Evolutionary conservation across 2,888 invertebrate species (phyloP).

Genomic region (Tiphia femorata): DNA sequence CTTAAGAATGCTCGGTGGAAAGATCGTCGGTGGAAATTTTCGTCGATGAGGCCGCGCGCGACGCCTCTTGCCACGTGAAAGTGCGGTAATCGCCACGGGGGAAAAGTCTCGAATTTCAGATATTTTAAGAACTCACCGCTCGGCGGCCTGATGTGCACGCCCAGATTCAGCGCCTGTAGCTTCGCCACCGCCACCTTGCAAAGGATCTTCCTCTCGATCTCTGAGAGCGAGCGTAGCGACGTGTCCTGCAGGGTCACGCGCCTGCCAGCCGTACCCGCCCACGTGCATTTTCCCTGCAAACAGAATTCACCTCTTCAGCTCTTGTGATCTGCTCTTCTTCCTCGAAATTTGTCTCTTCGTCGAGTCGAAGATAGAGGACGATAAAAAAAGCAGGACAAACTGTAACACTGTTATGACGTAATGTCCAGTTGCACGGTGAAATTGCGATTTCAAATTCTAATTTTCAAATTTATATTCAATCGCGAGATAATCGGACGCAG

Average conservation of each 20-base stretch:
- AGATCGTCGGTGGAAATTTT: no score
- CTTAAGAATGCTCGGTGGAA: neutral
- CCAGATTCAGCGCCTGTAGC: conserved; percentile 87
- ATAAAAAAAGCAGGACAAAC: no score
- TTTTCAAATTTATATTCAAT: no score
- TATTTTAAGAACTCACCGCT: conserved; percentile 74
- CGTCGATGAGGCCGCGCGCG: no score
- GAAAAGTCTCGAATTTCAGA: conserved; percentile 1
- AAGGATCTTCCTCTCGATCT: conserved; percentile 83
- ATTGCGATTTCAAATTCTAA: no score
- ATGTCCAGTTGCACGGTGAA: no score
- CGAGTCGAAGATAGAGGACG: no score
- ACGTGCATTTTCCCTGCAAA: conserved; percentile 83
- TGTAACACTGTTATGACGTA: no score
- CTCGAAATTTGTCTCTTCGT: conserved; percentile 18
- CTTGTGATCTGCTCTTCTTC: no score
- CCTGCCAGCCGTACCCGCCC: conserved; percentile 79
- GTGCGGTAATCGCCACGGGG: conserved; percentile 1
- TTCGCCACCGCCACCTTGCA: conserved; percentile 89
- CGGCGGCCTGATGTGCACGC: conserved; percentile 83
- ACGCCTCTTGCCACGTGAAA: no score
- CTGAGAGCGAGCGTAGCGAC: conserved; percentile 80
- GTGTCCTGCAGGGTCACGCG: conserved; percentile 81
- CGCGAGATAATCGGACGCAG: no score
- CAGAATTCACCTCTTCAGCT: conserved; percentile 12